Evolutionary conservation across 2,797 vertebrate genomes (phyloP).

Genomic region (Acestrorhynchus altus): DNA sequence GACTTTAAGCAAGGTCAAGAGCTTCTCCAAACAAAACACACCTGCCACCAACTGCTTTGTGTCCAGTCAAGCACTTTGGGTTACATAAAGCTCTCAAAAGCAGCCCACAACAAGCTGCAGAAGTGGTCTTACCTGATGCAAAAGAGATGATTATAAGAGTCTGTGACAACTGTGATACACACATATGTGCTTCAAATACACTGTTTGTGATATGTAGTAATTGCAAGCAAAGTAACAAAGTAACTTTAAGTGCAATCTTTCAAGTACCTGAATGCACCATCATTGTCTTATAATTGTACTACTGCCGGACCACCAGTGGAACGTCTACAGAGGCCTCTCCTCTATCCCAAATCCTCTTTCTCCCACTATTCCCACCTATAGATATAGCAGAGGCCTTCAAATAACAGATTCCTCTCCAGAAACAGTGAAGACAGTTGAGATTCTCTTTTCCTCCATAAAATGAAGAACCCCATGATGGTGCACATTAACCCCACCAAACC

Average conservation of each 20-base stretch:
- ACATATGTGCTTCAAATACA: no score
- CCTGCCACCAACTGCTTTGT: not conserved
- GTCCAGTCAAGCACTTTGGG: not conserved
- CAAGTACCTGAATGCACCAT: not conserved
- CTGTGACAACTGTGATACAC: no score
- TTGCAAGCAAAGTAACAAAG: no score
- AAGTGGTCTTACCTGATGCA: no score
- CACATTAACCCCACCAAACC: conserved; percentile 12
- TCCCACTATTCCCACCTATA: not conserved
- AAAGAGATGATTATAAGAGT: no score
- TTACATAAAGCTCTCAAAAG: not conserved
- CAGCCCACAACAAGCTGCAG: conserved; percentile 23
- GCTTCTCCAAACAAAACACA: not conserved
- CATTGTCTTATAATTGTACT: not conserved
- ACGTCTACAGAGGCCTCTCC: not conserved
- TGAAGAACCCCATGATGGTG: not conserved
- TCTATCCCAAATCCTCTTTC: not conserved
- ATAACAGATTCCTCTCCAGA: not conserved
- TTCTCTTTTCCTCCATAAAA: not conserved
- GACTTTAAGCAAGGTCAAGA: not conserved
- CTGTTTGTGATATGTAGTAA: no score
- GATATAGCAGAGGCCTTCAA: not conserved
- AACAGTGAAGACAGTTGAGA: not conserved
- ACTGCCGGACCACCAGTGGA: not conserved
- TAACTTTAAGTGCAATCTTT: not conserved